Conservation (phyloP, 2,797 vertebrate genomes). For the Dendrocincla tyrannina region DNA sequence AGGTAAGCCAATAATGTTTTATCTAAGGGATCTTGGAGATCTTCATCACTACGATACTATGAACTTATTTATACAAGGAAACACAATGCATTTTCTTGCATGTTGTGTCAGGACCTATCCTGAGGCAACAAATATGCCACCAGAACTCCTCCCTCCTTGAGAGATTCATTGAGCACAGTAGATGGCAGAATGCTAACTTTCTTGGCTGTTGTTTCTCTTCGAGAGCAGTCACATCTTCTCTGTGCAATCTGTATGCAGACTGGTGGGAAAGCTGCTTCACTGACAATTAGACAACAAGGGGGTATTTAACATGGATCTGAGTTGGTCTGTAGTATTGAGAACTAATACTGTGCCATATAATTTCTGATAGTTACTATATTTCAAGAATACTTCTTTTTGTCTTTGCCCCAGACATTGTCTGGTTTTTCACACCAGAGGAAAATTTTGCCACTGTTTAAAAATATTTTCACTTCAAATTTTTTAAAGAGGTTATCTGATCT, state of each 20-base stretch:
- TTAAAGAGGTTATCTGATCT: background rate
- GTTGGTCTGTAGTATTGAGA: background rate
- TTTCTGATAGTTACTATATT: background rate
- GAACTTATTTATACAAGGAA: background rate
- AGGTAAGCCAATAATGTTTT: background rate
- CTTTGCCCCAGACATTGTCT: background rate
- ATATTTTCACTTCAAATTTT: background rate
- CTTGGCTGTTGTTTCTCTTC: background rate
- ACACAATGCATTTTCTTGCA: background rate
- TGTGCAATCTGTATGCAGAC: background rate
- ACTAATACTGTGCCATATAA: background rate
- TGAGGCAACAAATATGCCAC: background rate
- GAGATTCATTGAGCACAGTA: background rate
- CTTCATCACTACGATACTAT: background rate
- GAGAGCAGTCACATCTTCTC: background rate
- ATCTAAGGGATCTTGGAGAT: background rate
- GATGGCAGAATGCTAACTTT: slow-evolving; percentile 16
- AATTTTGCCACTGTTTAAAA: background rate
- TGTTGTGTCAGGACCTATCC: background rate
- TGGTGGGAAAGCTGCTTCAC: background rate
- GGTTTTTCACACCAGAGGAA: background rate
- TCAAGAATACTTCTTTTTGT: background rate
- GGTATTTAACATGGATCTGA: background rate
- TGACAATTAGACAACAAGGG: background rate
- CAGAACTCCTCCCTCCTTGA: background rate